phyloP scores from a whole-genome alignment of 1,140 invertebrate genomes.

The Copidosoma floridanum region DNA sequence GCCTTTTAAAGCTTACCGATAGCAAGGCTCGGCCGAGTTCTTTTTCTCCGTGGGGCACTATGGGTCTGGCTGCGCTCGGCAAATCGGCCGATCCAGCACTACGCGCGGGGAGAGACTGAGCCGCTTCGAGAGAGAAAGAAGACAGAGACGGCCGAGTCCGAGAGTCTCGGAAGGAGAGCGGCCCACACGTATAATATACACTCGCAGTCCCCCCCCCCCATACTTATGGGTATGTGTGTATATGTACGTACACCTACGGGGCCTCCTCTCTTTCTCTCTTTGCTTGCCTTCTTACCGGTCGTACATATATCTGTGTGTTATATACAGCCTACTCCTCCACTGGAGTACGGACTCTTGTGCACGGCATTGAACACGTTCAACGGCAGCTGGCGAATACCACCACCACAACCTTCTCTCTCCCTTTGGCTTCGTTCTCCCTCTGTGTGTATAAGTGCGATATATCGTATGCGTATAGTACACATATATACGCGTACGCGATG shows the following conservation, averaged over 20 bases:
- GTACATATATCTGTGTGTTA: conserved; percentile 4
- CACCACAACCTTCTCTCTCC: not conserved
- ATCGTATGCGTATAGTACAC: too few species aligned
- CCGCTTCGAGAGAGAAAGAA: too few species aligned
- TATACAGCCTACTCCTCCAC: too few species aligned
- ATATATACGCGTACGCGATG: conserved; percentile 21
- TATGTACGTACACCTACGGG: too few species aligned
- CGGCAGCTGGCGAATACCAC: conserved; percentile 56
- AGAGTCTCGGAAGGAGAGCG: conserved; percentile 14
- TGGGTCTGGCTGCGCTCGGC: conserved; percentile 10
- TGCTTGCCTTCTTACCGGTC: too few species aligned
- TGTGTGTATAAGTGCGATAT: too few species aligned
- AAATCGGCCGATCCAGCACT: conserved; percentile 24
- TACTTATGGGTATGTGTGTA: too few species aligned
- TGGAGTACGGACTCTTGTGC: too few species aligned
- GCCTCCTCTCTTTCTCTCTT: conserved; percentile 6
- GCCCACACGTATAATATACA: conserved; percentile 18
- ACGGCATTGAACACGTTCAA: conserved; percentile 56
- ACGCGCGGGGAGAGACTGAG: conserved; percentile 29
- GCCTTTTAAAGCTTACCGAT: too few species aligned
- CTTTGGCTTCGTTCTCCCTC: not conserved
- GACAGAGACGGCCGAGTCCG: not conserved
- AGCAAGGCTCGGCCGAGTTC: too few species aligned
- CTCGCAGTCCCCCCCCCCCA: conserved; percentile 1
- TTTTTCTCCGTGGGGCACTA: too few species aligned